These are phyloP conservation scores for Drosophila hawaiiensis DNA, from an alignment of 2,888 invertebrate genomes.

Conservation along the genomic window DNA sequence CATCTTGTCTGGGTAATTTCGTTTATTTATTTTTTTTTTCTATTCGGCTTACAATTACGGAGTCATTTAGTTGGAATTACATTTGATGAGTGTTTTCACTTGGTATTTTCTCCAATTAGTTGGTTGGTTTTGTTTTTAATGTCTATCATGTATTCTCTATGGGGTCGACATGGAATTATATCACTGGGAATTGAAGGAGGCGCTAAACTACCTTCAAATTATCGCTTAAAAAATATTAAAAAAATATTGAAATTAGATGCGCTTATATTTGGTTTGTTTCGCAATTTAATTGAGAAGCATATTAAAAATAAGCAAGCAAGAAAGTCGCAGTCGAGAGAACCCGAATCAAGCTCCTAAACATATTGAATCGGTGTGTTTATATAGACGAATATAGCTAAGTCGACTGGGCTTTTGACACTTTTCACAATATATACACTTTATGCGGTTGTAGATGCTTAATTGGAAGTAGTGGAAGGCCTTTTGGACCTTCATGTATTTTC, in stretches of 20 bases:
- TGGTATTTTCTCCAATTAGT: slow-evolving; percentile 62
- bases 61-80: slow-evolving; percentile 65
- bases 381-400: not conserved
- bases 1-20: slow-evolving; percentile 1
- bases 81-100: slow-evolving; percentile 63
- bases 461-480: not conserved
- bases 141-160: slow-evolving; percentile 14
- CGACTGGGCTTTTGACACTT: not conserved
- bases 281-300: not conserved
- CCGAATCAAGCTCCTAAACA: not conserved
- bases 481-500: not conserved
- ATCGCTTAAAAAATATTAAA: not conserved
- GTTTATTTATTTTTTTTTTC: not conserved
- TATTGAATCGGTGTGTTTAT: not conserved
- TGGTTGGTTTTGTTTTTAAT: slow-evolving; percentile 39
- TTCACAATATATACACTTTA: not conserved
- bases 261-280: not conserved
- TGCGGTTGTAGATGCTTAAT: not conserved
- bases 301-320: not conserved
- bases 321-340: not conserved
- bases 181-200: not conserved
- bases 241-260: not conserved
- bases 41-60: slow-evolving; percentile 51
- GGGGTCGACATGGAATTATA: not conserved
- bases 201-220: not conserved